Evolutionary conservation across 2,113 vertebrate genomes (phyloP), one percentile per base, ranked within the genome.

Genomic region (Camelus bactrianus): DNA sequence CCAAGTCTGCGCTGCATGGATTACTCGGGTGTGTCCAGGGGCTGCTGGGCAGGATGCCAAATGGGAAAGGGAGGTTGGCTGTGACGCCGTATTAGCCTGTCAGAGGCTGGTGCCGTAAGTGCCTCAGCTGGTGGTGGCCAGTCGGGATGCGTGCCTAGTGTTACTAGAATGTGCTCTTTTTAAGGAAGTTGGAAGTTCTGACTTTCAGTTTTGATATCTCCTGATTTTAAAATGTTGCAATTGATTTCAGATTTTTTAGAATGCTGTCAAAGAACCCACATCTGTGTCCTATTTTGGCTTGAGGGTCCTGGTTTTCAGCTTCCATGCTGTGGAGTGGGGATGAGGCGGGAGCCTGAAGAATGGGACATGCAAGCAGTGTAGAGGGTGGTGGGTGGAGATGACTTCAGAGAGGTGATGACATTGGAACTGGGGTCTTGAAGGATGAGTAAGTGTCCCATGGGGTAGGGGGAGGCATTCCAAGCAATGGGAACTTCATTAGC

Each of bases 371-470:
- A 85, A 46, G 20, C 15, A 30, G 79, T 38, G 46, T 14, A 32
- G 13, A 30, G 28, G 32, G 38, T 52, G 32, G 72, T 70, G 48
- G 38, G 6, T 89, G 35, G 70, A 58, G 50, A 81, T 77, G 95
- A 92, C 72, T 82, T 96, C 81, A 95, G 91, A 93, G 92, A 95
- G 80, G 76, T 82, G 80, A 7, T 64, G 91, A 84, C 80, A 19
- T 62, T 92, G 70, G 69, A 90, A 52, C 72, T 48, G 56, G 92
- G 70, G 52, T 94, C 88, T 70, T 50, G 76, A 72, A 91, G 81
- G 67, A 72, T 91, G 93, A 89, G 58, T 91, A 85, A 91, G 82
- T 80, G 56, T 97, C 91, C 84, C 93, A 28, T 11, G 65, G 58
- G 94, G 24, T 0, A 16, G 6, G 75, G 58, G 72, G 35, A 92